Evolutionary conservation across 2,113 vertebrate genomes (phyloP).

Genomic region (Rhinoderma darwinii): DNA sequence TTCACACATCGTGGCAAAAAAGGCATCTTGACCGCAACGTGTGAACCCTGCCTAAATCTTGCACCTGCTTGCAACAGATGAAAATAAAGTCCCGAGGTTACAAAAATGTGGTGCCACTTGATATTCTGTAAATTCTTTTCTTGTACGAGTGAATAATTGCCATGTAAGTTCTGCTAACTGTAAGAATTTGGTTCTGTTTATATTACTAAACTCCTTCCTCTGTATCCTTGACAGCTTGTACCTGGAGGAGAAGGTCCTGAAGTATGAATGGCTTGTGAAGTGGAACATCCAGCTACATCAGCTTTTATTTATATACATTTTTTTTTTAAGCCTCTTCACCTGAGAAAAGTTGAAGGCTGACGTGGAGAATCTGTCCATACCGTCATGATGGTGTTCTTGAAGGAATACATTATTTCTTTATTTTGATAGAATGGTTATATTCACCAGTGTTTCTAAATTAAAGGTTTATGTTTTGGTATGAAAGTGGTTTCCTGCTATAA

Average conservation of each 20-base stretch:
- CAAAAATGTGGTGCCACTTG: too few species aligned
- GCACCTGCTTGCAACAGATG: too few species aligned
- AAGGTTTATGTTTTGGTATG: slow-evolving; percentile 9
- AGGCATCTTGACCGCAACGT: too few species aligned
- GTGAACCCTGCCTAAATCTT: too few species aligned
- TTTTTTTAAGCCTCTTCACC: neutral
- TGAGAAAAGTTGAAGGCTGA: neutral
- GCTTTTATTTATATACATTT: neutral
- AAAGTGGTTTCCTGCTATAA: neutral
- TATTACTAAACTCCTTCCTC: neutral
- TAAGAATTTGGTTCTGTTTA: too few species aligned
- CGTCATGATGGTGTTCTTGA: neutral
- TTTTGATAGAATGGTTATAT: slow-evolving; percentile 1
- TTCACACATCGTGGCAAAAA: too few species aligned
- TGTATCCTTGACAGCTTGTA: slow-evolving; percentile 81
- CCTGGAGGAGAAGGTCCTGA: slow-evolving; percentile 98
- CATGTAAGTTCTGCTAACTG: too few species aligned
- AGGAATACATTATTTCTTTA: neutral
- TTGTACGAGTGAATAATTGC: too few species aligned
- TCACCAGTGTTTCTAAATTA: neutral
- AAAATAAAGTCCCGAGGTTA: too few species aligned
- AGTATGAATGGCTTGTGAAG: slow-evolving; percentile 74
- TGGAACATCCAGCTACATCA: neutral
- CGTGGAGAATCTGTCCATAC: neutral
- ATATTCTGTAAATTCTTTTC: too few species aligned